These are phyloP conservation scores for Daubentonia madagascariensis DNA, from an alignment of 2,113 vertebrate genomes.

Conservation along the genomic window DNA sequence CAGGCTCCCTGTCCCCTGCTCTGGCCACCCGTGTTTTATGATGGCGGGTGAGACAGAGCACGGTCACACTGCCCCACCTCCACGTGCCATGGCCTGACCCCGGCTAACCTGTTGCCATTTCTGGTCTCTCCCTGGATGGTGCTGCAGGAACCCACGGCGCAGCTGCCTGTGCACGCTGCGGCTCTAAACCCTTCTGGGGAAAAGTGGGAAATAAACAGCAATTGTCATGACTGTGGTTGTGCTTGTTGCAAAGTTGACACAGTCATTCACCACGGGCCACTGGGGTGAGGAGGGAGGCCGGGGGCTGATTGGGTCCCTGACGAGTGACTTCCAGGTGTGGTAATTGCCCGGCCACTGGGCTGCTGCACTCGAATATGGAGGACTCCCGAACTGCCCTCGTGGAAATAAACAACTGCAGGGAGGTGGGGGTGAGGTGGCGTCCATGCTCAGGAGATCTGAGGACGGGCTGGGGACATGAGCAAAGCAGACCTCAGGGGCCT, in stretches of 20 bases:
- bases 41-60: background rate
- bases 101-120: fast-evolving
- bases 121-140: background rate
- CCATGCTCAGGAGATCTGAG: background rate
- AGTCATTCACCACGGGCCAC: fast-evolving
- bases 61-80: background rate
- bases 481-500: background rate
- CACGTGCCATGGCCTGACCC: fast-evolving
- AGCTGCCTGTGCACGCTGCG: fast-evolving
- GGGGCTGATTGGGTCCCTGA: constrained; percentile 11
- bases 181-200: background rate
- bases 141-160: fast-evolving
- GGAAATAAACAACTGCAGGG: too few relatives aligned
- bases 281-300: fast-evolving
- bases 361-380: too few relatives aligned
- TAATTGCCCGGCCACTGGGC: background rate
- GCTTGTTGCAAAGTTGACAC: background rate
- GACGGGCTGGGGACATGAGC: fast-evolving
- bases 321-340: background rate
- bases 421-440: fast-evolving
- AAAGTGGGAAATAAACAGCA: background rate
- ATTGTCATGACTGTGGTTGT: fast-evolving
- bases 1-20: background rate
- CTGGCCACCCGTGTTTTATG: background rate
- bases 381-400: too few relatives aligned